phyloP scores from a whole-genome alignment of 2,888 invertebrate genomes.

The Yponomeuta malinellus region DNA sequence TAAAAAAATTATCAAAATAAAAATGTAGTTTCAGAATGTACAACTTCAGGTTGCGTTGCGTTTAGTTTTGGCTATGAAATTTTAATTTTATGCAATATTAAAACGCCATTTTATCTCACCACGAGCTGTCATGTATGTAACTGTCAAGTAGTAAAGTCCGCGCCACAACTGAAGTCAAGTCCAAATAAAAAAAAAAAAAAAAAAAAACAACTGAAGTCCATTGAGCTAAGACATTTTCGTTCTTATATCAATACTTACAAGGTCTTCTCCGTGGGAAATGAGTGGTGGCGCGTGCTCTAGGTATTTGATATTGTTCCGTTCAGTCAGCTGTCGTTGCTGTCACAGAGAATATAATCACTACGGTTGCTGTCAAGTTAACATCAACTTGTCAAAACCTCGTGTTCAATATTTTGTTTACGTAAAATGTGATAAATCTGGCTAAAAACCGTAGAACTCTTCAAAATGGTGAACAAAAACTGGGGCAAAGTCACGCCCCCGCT shows the following conservation, averaged over 20 bases:
- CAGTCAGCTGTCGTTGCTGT: too few species aligned
- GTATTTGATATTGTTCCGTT: too few species aligned
- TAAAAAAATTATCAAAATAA: neutral
- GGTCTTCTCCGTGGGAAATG: too few species aligned
- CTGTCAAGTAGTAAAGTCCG: neutral
- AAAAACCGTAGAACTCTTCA: constrained; percentile 17
- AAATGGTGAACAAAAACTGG: constrained; percentile 67
- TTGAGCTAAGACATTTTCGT: too few species aligned
- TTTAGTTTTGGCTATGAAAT: neutral
- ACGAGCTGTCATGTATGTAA: neutral
- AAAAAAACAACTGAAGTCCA: too few species aligned
- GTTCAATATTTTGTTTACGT: constrained; percentile 14
- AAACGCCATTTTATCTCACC: neutral
- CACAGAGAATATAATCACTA: too few species aligned
- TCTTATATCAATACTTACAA: too few species aligned
- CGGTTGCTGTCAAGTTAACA: too few species aligned
- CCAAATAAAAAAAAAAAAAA: too few species aligned
- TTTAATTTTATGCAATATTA: neutral
- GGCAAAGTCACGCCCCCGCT: constrained; percentile 54
- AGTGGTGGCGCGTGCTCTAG: too few species aligned
- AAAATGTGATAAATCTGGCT: neutral
- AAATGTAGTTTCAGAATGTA: neutral
- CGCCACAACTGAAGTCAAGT: too few species aligned
- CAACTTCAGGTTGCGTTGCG: neutral
- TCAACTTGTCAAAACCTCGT: constrained; percentile 26